These are phyloP conservation scores for Acronicta psi DNA, from an alignment of 2,888 invertebrate species.

Conservation along the genomic window DNA sequence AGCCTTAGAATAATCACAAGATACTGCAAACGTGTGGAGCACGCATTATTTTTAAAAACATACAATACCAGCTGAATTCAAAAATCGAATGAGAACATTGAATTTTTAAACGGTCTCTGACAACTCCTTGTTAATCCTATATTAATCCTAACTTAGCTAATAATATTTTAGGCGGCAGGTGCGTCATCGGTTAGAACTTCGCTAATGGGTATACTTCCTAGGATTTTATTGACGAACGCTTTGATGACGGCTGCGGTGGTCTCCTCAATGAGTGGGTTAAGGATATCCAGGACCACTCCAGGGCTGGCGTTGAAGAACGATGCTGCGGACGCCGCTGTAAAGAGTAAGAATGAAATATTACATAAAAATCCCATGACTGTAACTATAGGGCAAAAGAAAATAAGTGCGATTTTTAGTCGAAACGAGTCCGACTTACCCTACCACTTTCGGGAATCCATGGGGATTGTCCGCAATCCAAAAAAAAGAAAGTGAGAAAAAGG, in stretches of 20 bases:
- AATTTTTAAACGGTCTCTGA: background rate
- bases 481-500: no score
- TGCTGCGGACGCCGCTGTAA: constrained; percentile 91
- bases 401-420: no score
- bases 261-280: constrained; percentile 92
- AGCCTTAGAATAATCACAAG: no score
- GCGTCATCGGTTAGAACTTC: constrained; percentile 85
- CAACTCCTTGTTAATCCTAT: constrained; percentile 2
- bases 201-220: constrained; percentile 88
- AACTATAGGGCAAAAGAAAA: no score
- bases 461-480: no score
- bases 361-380: no score
- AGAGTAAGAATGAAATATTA: background rate
- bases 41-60: no score
- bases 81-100: background rate
- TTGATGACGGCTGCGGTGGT: constrained; percentile 90
- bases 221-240: constrained; percentile 89
- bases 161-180: constrained; percentile 21
- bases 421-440: no score
- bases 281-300: constrained; percentile 90
- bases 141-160: constrained; percentile 6
- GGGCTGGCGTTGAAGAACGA: constrained; percentile 92
- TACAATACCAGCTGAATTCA: background rate
- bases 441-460: no score
- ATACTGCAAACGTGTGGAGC: no score